Conservation (phyloP, 2,797 vertebrate genomes). For the Oreochromis mossambicus region DNA sequence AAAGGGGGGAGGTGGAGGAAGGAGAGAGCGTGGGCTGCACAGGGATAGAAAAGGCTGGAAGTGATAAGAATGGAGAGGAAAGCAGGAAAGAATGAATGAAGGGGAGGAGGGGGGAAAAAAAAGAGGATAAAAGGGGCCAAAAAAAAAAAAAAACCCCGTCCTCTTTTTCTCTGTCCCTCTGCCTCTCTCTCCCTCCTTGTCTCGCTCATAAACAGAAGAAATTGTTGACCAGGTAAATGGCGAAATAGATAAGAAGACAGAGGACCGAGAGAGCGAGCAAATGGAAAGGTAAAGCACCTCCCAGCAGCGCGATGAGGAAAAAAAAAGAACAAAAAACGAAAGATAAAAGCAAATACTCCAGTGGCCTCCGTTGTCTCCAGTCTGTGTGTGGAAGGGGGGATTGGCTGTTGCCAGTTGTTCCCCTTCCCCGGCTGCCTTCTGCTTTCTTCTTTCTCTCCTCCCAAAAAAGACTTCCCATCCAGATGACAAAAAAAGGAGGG, state of each 20-base stretch:
- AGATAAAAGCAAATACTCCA: slow-evolving; percentile 79
- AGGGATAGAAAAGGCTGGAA: slow-evolving; percentile 52
- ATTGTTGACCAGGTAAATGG: slow-evolving; percentile 82
- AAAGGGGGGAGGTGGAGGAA: slow-evolving; percentile 16
- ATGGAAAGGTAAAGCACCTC: slow-evolving; percentile 77
- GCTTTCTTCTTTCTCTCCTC: slow-evolving; percentile 69
- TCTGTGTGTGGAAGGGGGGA: slow-evolving; percentile 69
- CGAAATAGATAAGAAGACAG: slow-evolving; percentile 79
- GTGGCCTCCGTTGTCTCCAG: slow-evolving; percentile 77
- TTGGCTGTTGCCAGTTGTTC: slow-evolving; percentile 71
- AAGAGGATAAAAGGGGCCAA: slow-evolving; percentile 26
- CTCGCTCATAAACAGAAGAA: slow-evolving; percentile 77
- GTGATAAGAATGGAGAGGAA: slow-evolving; percentile 56
- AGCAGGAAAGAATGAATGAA: slow-evolving; percentile 46
- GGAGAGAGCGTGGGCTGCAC: slow-evolving; percentile 60
- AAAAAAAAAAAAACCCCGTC: slow-evolving; percentile 56
- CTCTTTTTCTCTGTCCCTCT: slow-evolving; percentile 63
- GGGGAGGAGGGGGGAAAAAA: slow-evolving; percentile 14
- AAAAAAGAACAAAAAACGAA: slow-evolving; percentile 81
- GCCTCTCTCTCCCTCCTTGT: slow-evolving; percentile 58
- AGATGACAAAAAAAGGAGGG: slow-evolving; percentile 53
- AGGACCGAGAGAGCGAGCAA: slow-evolving; percentile 76
- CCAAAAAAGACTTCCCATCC: slow-evolving; percentile 76
- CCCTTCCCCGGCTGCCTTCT: slow-evolving; percentile 71
- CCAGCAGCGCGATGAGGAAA: slow-evolving; percentile 79